phyloP scores from a whole-genome alignment of 2,888 invertebrate species.

The Protodeltote pygarga region DNA sequence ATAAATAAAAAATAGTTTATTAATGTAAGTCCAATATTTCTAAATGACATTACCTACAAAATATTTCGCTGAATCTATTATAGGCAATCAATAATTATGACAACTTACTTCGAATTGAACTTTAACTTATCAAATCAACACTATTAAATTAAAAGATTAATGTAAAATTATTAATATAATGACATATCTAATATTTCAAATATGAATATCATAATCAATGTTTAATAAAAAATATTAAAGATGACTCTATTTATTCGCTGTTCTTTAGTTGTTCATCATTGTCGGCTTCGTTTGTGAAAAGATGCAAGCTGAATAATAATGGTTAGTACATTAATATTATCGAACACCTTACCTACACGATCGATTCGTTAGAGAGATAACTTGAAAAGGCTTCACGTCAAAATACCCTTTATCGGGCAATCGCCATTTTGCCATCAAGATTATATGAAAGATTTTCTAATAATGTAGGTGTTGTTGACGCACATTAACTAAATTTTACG shows the following conservation, averaged over 20 bases:
- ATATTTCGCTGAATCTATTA: conserved; percentile 28
- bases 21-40: conserved; percentile 2
- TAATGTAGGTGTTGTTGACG: no score
- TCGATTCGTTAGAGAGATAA: conserved; percentile 54
- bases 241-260: conserved; percentile 52
- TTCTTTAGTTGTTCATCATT: conserved; percentile 56
- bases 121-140: conserved; percentile 36
- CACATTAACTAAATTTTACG: no score
- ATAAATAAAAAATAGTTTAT: conserved; percentile 6
- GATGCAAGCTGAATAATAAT: conserved; percentile 76
- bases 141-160: conserved; percentile 37
- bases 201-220: conserved; percentile 12
- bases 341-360: conserved; percentile 60
- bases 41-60: conserved; percentile 19
- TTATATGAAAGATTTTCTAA: background rate
- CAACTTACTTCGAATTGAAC: conserved; percentile 26
- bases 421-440: conserved; percentile 1
- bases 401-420: conserved; percentile 9
- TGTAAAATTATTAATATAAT: conserved; percentile 31
- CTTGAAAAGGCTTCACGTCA: conserved; percentile 8
- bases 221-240: conserved; percentile 1
- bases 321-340: conserved; percentile 60
- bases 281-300: conserved; percentile 80
- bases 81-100: conserved; percentile 38
- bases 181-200: conserved; percentile 32